A percentile compares a stretch with the other conserved stretches of the same genome.
Evolutionary conservation across 2,113 vertebrate species (phyloP).

Genomic region (Callionymus lyra): DNA sequence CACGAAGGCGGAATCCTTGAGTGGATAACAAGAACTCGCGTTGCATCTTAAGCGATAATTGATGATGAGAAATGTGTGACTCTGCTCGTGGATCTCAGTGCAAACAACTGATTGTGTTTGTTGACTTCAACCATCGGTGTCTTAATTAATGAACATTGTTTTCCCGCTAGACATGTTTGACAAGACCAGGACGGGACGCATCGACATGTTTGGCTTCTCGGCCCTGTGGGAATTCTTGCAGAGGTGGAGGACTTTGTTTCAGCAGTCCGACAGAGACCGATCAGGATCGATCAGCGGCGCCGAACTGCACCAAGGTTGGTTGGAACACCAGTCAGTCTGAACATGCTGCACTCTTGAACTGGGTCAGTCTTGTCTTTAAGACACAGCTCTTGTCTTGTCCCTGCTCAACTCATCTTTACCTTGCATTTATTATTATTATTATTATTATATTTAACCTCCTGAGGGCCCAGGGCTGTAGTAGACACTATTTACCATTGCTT

Average conservation of each 20-base stretch:
- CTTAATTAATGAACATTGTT: no score
- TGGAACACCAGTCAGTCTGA: neutral
- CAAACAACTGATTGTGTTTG: no score
- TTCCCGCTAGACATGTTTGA: slow-evolving; percentile 86
- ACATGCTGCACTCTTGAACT: neutral
- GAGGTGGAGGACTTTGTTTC: slow-evolving; percentile 84
- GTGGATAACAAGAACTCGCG: neutral
- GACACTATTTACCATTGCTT: no score
- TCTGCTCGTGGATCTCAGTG: neutral
- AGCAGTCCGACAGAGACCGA: slow-evolving; percentile 84
- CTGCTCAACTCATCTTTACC: no score
- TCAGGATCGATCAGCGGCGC: slow-evolving; percentile 78
- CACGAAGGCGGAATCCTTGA: no score
- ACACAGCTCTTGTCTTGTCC: no score
- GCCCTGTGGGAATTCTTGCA: slow-evolving; percentile 84
- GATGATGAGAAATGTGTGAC: slow-evolving; percentile 13
- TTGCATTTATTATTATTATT: no score
- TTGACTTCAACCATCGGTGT: no score
- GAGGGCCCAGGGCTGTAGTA: no score
- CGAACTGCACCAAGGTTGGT: slow-evolving; percentile 87
- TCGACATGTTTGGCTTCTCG: slow-evolving; percentile 83
- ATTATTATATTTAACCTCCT: no score
- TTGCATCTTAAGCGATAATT: slow-evolving; percentile 5
- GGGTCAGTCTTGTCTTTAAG: no score
- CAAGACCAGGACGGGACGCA: slow-evolving; percentile 76